phyloP scores from a whole-genome alignment of 2,888 invertebrate species.

The Nymphalis c-album region DNA sequence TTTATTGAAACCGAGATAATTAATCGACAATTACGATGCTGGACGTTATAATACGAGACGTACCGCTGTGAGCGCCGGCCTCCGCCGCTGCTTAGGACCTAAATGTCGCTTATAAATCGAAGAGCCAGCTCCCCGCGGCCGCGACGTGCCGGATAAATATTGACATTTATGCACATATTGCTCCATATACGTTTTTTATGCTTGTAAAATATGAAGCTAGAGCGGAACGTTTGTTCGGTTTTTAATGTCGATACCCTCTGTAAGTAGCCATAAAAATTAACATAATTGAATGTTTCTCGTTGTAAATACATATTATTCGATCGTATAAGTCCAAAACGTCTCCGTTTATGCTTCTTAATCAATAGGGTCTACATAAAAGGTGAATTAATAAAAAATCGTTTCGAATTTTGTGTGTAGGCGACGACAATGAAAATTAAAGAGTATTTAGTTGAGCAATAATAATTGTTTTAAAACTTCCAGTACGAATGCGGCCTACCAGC shows the following conservation, averaged over 20 bases:
- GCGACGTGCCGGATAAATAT: slow-evolving; percentile 61
- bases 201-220: slow-evolving; percentile 78
- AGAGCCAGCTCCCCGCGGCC: slow-evolving; percentile 45
- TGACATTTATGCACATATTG: slow-evolving; percentile 81
- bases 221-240: slow-evolving; percentile 61
- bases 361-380: slow-evolving; percentile 54
- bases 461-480: slow-evolving; percentile 43
- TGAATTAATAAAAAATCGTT: slow-evolving; percentile 47
- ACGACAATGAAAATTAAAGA: slow-evolving; percentile 42
- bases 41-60: slow-evolving; percentile 69
- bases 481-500: slow-evolving; percentile 54
- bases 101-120: slow-evolving; percentile 68
- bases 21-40: slow-evolving; percentile 80
- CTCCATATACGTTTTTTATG: slow-evolving; percentile 80
- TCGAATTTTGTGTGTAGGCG: slow-evolving; percentile 42
- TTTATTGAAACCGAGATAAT: slow-evolving; percentile 79
- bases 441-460: slow-evolving; percentile 32
- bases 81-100: slow-evolving; percentile 61
- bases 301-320: slow-evolving; percentile 69
- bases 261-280: slow-evolving; percentile 74
- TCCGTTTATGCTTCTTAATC: slow-evolving; percentile 62
- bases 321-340: slow-evolving; percentile 60
- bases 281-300: slow-evolving; percentile 74
- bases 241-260: slow-evolving; percentile 65
- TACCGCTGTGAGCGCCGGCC: slow-evolving; percentile 69